Evolutionary conservation across 2,888 invertebrate genomes (phyloP).

Genomic region (Sepioteuthis lessoniana): DNA sequence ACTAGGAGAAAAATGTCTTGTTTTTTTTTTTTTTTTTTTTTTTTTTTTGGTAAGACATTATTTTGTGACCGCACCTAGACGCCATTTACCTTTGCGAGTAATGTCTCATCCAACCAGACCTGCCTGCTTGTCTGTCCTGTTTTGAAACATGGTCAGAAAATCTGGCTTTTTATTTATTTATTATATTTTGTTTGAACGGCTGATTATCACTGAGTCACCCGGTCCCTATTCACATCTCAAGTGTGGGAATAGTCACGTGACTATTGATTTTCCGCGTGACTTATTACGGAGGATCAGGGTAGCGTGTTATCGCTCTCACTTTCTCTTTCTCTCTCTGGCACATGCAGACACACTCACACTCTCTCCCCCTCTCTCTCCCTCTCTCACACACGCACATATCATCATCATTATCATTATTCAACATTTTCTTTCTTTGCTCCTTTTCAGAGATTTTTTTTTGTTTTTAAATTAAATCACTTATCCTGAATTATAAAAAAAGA

Average conservation of each 20-base stretch:
- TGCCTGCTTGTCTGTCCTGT: neutral
- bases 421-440: neutral
- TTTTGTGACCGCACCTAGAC: too few relatives aligned
- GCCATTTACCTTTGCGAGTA: too few relatives aligned
- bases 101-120: neutral
- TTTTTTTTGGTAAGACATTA: too few relatives aligned
- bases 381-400: too few relatives aligned
- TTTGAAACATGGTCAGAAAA: neutral
- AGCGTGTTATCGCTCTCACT: neutral
- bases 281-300: neutral
- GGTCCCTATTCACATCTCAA: neutral
- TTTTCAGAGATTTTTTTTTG: neutral
- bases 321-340: too few relatives aligned
- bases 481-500: neutral
- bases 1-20: too few relatives aligned
- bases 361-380: neutral
- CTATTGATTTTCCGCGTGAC: conserved; percentile 16
- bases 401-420: too few relatives aligned
- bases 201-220: neutral
- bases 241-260: neutral
- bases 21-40: too few relatives aligned
- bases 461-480: neutral
- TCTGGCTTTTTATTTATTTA: neutral
- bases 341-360: neutral
- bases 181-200: neutral